Evolutionary conservation across 2,888 invertebrate genomes (phyloP), one percentile per base, ranked within the genome.

Genomic region (Hydropsyche betteni): DNA sequence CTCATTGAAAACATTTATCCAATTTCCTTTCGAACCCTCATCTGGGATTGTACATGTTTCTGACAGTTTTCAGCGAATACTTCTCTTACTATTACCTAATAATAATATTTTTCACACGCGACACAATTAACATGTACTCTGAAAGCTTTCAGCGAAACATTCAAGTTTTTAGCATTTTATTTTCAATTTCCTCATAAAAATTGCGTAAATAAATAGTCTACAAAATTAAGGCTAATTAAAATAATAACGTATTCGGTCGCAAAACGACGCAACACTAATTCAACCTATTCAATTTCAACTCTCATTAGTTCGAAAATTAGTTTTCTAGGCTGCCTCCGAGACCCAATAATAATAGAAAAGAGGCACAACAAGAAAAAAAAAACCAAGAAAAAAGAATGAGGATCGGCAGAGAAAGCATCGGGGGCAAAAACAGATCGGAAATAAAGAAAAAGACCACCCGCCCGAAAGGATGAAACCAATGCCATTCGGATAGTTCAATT

Each of bases 401-500:
- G 6, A 12, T 14, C 55, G 55, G 8, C 6, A n/a, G 12, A 16
- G 55, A 16, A 16, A n/a, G 55, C 44, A 44, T 44, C 44, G 10
- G 44, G 64, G 36, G 64, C 36, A 64, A 64, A 64, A 64, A 64
- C 64, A 64, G 36, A 64, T 64, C 64, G 64, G 64, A 64, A 64
- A 64, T 64, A 64, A 36, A 36, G 64, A 64, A 64, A 64, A 64
- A 64, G 64, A 64, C 36, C 64, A 36, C 34, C 64, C 34, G 64
- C 24, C 64, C 64, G 64, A 64, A 64, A 64, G 64, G 64, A 64
- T 64, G 64, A 64, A 64, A 64, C 64, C 64, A 64, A 64, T 64
- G 64, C 64, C 64, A 36, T 64, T 64, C 64, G 64, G 64, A 64
- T 64, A 64, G 64, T 64, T 64, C 64, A 64, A 64, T 64, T 64